Evolutionary conservation across 2,888 invertebrate genomes (phyloP), one percentile per base, ranked within the genome.

Genomic region (Lordiphosa andalusiaca): DNA sequence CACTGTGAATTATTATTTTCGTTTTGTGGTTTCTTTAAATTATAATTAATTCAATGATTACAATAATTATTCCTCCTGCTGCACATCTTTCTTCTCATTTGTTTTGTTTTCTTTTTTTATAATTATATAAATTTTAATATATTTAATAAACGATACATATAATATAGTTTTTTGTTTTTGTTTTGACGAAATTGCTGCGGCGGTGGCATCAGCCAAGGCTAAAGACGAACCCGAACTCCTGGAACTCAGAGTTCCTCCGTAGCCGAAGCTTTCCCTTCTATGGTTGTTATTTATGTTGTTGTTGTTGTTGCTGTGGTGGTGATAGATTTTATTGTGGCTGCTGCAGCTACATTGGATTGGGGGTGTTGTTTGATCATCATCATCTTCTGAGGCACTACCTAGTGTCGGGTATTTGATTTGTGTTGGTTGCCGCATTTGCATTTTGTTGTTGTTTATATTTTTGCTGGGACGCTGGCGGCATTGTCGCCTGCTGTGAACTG

Each of bases 361-460:
- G 73, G 62, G 56, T 58, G 66, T 70, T 84, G 73, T 54, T 67
- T 67, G 44, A 37, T 41, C 21, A 40, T 58, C 49, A 58, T 46
- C 50, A 66, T 58, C 60, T 52, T 60, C 52, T 39, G 78, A 87
- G 86, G 71, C 90, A 89, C 89, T 89, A 90, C 90, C 89, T 89
- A 90, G 89, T 86, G 86, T 89, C 89, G 67, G 90, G 89, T 76
- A 89, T 86, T 86, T 89, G 89, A 87, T 89, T 89, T 85, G 89
- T 81, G 66, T 85, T 84, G 82, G 89, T 71, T 59, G 74, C 74
- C 74, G 88, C 50, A 67, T 69, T 84, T 69, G 83, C 69, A 74
- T 69, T 82, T 56, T 85, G 86, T 77, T 89, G 88, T 55, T 85
- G 86, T 77, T 89, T 88, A 60, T 85, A 84, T 85, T 88, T 87